Conservation (phyloP, 2,888 invertebrate genomes). For the Plagodis dolabraria region DNA sequence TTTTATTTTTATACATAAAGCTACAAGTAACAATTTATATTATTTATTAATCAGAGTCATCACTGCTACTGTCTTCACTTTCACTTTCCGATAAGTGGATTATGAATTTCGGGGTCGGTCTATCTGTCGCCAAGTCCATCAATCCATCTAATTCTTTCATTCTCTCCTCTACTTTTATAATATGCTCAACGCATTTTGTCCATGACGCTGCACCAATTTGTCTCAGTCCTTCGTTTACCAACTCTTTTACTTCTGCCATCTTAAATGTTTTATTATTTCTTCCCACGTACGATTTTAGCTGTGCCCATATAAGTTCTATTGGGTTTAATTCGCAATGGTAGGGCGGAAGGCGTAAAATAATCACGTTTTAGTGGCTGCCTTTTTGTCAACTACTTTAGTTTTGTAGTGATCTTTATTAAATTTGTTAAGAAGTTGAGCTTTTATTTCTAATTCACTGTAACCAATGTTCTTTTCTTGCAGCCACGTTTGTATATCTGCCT, state of each 20-base stretch:
- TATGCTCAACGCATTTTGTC: neutral
- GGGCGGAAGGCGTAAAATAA: neutral
- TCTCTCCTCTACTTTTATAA: neutral
- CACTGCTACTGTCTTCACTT: too few relatives aligned
- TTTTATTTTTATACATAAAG: too few relatives aligned
- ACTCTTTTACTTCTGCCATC: slow-evolving; percentile 1
- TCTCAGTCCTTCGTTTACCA: neutral
- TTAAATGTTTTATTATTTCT: neutral
- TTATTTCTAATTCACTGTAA: neutral
- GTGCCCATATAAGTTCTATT: neutral
- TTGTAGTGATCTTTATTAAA: neutral
- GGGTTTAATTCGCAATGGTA: slow-evolving; percentile 1
- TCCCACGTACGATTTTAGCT: neutral
- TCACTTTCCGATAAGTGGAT: too few relatives aligned
- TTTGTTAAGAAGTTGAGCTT: neutral
- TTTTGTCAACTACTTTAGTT: neutral
- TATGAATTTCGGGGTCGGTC: too few relatives aligned
- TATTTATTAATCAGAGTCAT: too few relatives aligned
- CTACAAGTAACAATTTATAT: too few relatives aligned
- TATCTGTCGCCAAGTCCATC: too few relatives aligned
- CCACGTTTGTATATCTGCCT: neutral
- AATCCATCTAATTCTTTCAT: neutral
- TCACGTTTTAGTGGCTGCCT: neutral
- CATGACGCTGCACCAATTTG: neutral
- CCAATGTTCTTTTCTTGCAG: neutral